A percentile compares a stretch with the other conserved stretches of the same genome.
phyloP scores from a whole-genome alignment of 2,888 invertebrate genomes.

The Idaea biselata region DNA sequence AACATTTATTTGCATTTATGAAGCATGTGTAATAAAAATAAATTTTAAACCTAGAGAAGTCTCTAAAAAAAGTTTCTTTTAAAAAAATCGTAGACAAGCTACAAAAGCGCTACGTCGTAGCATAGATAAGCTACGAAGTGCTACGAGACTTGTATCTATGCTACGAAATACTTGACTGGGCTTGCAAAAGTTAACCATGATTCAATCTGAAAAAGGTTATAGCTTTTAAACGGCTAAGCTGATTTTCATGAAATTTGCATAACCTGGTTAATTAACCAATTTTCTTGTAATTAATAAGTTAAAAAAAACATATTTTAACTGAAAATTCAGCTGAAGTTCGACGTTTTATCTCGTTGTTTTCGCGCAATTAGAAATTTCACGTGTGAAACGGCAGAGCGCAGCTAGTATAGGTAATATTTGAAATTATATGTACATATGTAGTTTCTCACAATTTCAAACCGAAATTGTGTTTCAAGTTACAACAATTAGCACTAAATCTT shows the following conservation, averaged over 20 bases:
- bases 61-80: neutral
- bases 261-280: neutral
- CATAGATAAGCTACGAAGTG: constrained; percentile 24
- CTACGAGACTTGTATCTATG: constrained; percentile 18
- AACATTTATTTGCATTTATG: no score
- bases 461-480: neutral
- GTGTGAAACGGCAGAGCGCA: no score
- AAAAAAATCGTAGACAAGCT: constrained; percentile 15
- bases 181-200: neutral
- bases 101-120: constrained; percentile 21
- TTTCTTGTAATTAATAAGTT: neutral
- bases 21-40: no score
- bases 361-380: neutral
- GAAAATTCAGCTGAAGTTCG: no score
- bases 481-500: neutral
- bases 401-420: neutral
- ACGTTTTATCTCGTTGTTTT: neutral
- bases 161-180: constrained; percentile 5
- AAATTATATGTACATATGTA: neutral
- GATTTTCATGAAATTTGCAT: neutral
- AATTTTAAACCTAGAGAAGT: neutral
- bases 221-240: neutral
- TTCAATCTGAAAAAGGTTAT: neutral
- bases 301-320: neutral
- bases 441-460: neutral